phyloP scores from a whole-genome alignment of 2,888 invertebrate species.

The Odontomyia ornata region DNA sequence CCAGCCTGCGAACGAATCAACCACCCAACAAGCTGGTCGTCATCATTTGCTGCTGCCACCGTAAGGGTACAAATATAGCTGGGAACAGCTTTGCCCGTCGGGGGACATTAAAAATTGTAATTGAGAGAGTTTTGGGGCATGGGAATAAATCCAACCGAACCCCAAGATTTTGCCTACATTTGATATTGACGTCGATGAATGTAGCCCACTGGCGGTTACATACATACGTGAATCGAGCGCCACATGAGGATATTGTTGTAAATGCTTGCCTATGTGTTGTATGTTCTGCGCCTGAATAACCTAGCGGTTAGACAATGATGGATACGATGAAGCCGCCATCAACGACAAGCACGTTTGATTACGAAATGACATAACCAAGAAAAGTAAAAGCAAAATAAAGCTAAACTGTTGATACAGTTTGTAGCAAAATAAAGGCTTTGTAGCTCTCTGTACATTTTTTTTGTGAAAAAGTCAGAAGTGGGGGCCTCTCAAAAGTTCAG shows the following conservation, averaged over 20 bases:
- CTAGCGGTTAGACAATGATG: not conserved
- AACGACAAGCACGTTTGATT: not conserved
- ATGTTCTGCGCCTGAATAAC: not conserved
- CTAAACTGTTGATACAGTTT: not conserved
- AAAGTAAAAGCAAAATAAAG: not conserved
- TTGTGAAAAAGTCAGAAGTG: too few relatives aligned
- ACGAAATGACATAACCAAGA: not conserved
- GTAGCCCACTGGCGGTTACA: not conserved
- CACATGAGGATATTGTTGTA: not conserved
- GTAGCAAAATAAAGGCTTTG: not conserved
- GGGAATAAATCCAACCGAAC: not conserved
- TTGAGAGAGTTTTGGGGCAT: slow-evolving; percentile 5
- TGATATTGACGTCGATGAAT: not conserved
- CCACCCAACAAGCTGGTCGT: slow-evolving; percentile 13
- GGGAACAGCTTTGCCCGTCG: slow-evolving; percentile 9
- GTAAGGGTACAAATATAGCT: not conserved
- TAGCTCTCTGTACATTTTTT: too few relatives aligned
- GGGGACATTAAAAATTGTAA: slow-evolving; percentile 29
- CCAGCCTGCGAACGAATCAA: not conserved
- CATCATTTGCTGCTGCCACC: not conserved
- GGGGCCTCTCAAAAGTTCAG: too few relatives aligned
- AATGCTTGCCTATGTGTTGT: not conserved
- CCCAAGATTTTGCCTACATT: not conserved
- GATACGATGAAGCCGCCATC: not conserved
- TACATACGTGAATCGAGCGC: not conserved